Evolutionary conservation across 2,797 vertebrate species (phyloP).

Genomic region (Balearica regulorum): DNA sequence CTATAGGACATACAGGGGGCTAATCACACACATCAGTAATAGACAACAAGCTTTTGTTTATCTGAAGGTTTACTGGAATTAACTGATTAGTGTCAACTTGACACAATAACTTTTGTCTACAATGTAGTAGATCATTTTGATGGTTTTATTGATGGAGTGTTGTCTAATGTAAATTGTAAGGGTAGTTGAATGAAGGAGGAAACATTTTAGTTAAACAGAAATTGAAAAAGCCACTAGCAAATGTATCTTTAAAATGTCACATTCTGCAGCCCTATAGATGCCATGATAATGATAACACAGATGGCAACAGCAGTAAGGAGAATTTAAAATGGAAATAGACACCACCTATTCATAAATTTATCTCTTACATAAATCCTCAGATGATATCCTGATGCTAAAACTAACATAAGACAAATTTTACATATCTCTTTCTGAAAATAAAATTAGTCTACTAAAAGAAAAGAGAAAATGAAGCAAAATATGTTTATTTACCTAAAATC

Average conservation of each 20-base stretch:
- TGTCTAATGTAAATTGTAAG: constrained; percentile 78
- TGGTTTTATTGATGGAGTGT: constrained; percentile 87
- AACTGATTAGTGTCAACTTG: constrained; percentile 95
- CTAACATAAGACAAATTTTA: background rate
- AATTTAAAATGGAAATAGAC: constrained; percentile 60
- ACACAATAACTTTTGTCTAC: constrained; percentile 88
- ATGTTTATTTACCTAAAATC: background rate
- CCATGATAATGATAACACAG: constrained; percentile 30
- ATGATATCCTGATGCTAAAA: constrained; percentile 49
- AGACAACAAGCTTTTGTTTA: constrained; percentile 95
- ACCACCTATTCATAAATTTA: constrained; percentile 52
- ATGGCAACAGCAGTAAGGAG: constrained; percentile 55
- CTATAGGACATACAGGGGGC: constrained; percentile 83
- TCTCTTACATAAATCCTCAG: constrained; percentile 44
- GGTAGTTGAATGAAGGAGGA: constrained; percentile 60
- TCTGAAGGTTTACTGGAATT: constrained; percentile 95
- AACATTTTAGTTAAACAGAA: constrained; percentile 69
- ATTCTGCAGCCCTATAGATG: constrained; percentile 53
- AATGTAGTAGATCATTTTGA: constrained; percentile 78
- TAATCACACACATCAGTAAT: constrained; percentile 90
- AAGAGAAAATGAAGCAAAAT: constrained; percentile 26
- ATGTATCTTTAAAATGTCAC: constrained; percentile 60
- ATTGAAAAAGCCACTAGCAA: constrained; percentile 65
- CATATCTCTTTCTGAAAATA: constrained; percentile 37
- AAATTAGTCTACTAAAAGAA: background rate